These are phyloP conservation scores for Thymallus thymallus DNA, from an alignment of 2,113 vertebrate genomes.

Conservation along the genomic window DNA sequence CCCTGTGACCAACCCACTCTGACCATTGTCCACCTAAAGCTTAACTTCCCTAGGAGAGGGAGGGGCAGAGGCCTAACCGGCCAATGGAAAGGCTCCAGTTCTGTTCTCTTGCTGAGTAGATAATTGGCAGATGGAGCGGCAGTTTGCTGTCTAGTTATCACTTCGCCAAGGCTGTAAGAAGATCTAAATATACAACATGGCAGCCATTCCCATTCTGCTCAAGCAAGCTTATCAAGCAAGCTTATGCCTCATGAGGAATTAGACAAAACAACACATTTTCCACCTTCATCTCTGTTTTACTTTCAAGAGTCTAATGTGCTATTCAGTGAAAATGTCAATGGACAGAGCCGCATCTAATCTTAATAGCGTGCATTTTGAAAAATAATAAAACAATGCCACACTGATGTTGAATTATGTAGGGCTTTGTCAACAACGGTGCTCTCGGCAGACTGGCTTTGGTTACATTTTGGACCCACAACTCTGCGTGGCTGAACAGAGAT, in stretches of 20 bases:
- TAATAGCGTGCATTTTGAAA: slow-evolving; percentile 43
- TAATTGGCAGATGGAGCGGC: not conserved
- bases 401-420: slow-evolving; percentile 47
- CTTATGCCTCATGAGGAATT: slow-evolving; percentile 35
- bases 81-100: slow-evolving; percentile 11
- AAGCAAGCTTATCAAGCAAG: slow-evolving; percentile 32
- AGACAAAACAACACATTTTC: slow-evolving; percentile 11
- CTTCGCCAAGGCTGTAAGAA: not conserved
- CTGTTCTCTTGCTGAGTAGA: not conserved
- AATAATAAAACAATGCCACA: slow-evolving; percentile 37
- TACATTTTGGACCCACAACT: slow-evolving; percentile 28
- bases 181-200: slow-evolving; percentile 8
- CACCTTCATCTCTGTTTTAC: slow-evolving; percentile 23
- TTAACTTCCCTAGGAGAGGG: not conserved
- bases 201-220: slow-evolving; percentile 1
- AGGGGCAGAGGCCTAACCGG: not conserved
- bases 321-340: slow-evolving; percentile 30
- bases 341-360: slow-evolving; percentile 45
- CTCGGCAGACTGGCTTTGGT: not conserved
- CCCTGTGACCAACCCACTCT: no score
- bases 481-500: slow-evolving; percentile 48
- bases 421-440: slow-evolving; percentile 41
- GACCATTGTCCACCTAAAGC: no score
- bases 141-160: not conserved
- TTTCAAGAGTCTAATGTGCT: slow-evolving; percentile 36